phyloP scores from a whole-genome alignment of 1,140 invertebrate genomes.

The Adelges cooleyi region DNA sequence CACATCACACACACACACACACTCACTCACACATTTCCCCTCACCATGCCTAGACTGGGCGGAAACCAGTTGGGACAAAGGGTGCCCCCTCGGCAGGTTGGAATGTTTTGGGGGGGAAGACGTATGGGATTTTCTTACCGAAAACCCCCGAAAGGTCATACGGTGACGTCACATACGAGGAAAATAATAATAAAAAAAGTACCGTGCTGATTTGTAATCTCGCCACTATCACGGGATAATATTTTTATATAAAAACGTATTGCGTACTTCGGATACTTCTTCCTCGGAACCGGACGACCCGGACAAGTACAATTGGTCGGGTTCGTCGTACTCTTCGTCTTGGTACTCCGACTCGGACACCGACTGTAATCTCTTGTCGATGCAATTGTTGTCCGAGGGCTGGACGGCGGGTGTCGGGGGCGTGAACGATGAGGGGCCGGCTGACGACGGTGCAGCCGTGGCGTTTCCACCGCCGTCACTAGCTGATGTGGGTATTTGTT shows the following conservation, averaged over 20 bases:
- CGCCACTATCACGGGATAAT: too few relatives aligned
- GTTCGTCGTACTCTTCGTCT: conserved; percentile 26
- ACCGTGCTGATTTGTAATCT: too few relatives aligned
- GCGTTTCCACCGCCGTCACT: background rate
- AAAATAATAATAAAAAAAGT: too few relatives aligned
- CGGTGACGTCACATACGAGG: background rate
- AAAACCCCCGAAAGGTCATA: conserved; percentile 15
- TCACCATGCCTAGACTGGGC: background rate
- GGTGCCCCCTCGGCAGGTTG: background rate
- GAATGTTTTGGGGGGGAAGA: conserved; percentile 9
- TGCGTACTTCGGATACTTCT: conserved; percentile 21
- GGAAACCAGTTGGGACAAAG: conserved; percentile 27
- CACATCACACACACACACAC: background rate
- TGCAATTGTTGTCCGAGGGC: conserved; percentile 11
- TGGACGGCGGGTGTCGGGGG: conserved; percentile 19
- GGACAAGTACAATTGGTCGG: conserved; percentile 20
- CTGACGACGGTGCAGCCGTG: background rate
- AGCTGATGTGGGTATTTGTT: conserved; percentile 12
- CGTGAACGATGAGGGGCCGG: background rate
- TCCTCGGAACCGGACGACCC: conserved; percentile 18
- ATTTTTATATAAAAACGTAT: too few relatives aligned
- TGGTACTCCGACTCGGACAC: conserved; percentile 22
- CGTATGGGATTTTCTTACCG: background rate
- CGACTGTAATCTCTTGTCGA: conserved; percentile 11
- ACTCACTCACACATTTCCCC: background rate